Evolutionary conservation across 2,113 vertebrate species (phyloP), one percentile per base, ranked within the genome.

Genomic region (Lepus timidus): DNA sequence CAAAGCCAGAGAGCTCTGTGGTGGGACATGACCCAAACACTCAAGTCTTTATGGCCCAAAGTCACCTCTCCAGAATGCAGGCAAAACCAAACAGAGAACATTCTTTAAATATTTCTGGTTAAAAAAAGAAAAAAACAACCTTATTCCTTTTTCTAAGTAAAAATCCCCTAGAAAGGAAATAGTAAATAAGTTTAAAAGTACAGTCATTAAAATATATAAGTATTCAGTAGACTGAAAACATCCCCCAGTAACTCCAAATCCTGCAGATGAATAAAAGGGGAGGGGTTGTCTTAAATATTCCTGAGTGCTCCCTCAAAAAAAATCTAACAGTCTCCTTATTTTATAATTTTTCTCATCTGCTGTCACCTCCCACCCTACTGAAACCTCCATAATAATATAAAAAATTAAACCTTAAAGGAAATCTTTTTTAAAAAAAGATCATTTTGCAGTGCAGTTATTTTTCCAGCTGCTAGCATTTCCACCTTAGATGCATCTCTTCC

Each of bases 61-160:
- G 81, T 88, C 75, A 86, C 73, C 73, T 90, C 2, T 0, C 75
- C 79, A 95, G 74, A 96, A 95, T 65, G 70, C 14, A 67, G 49
- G 83, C 44, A 61, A 83, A 96, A 88, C 85, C 79, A 90, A 84
- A 71, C 36, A 87, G 58, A 90, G 78, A 78, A 4, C 73, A 96
- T 95, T 96, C 96, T 89, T 96, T 64, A 94, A 91, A 95, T 96
- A 93, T 85, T 96, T 97, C 70, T 89, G 74, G 33, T 58, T 51
- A 86, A 58, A 70, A 65, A 88, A 88, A 79, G 36, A 44, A 39
- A 64, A 61, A 86, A 87, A 23, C 14, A 4, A 20, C 44, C 52
- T 73, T 81, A 55, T 90, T 82, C 23, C 33, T 83, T 88, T 91
- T 85, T 74, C 70, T 85, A 96, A 90, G 51, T 87, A 91, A 52